A percentile compares a stretch with the other conserved stretches of the same genome.
phyloP scores from a whole-genome alignment of 2,113 vertebrate genomes.

The Gavia stellata region DNA sequence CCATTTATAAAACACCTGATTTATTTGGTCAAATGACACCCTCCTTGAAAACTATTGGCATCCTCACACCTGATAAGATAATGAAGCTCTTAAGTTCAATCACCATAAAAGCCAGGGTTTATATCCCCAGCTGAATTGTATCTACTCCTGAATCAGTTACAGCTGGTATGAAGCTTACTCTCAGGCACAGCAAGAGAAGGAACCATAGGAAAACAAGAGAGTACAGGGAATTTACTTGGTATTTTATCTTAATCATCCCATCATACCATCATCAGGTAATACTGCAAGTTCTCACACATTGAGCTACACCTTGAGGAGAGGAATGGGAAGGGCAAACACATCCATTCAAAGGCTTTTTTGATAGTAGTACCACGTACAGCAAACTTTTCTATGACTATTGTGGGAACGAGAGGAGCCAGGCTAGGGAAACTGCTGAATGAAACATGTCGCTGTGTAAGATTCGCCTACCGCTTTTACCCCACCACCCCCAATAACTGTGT shows the following conservation, averaged over 20 bases:
- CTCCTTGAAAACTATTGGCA: not conserved
- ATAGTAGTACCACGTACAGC: not conserved
- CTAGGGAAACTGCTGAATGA: not conserved
- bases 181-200: not conserved
- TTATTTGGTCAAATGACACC: not conserved
- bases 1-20: not conserved
- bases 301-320: not conserved
- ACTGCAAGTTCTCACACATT: not conserved
- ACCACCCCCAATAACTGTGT: not conserved
- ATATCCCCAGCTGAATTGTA: not conserved
- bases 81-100: not conserved
- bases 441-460: not conserved
- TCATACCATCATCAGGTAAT: not conserved
- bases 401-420: not conserved
- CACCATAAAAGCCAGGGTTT: not conserved
- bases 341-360: not conserved
- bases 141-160: not conserved
- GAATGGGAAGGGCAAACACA: not conserved
- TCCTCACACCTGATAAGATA: not conserved
- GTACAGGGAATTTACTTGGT: not conserved
- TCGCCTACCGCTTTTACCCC: not conserved
- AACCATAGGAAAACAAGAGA: not conserved
- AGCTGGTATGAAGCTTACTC: not conserved
- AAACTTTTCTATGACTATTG: not conserved
- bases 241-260: not conserved